Evolutionary conservation across 2,113 vertebrate species (phyloP), one percentile per base, ranked within the genome.

Genomic region (Tylochromis polylepis): DNA sequence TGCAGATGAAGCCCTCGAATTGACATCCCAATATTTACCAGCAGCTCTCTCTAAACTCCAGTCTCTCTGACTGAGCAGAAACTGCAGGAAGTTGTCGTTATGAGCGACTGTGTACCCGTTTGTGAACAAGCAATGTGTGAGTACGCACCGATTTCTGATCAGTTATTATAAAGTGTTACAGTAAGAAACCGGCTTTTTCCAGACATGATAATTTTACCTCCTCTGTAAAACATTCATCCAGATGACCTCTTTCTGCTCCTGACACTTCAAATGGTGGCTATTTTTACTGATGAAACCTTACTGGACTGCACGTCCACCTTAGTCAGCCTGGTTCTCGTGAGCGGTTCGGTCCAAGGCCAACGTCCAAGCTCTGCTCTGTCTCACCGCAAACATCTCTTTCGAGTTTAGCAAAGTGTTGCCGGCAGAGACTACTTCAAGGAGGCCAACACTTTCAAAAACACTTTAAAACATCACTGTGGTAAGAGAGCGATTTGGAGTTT

Each of bases 401-500:
- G 20, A 65, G 55, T 88, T 90, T 51, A 77, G 46, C 18, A 53
- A 34, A 77, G 72, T 46, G 59, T 59, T 79, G 36, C 65, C 62
- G 58, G 80, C 56, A 79, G 79, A 87, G 79, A 82, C 72, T 31
- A 72, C 65, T 87, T 86, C 22, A 75, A 82, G 34, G 55, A 51
- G 41, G 20, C 49, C 11, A 14, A 18, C 8, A 58, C 78, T 81
- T 82, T 84, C 2, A 84, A 60, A 88, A 85, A 36, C 84, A 65
- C 57, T 84, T 62, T 49, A 38, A 89, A 86, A 51, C 60, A 84
- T 8, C 60, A 55, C 41, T 57, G 46, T 6, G 24, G 58, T 80
- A 67, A 72, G 4, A 49, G 16, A 85, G 53, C 8, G 5, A 85
- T 70, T 79, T 91, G 62, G 81, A 91, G 89, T 85, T 88, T 8